phyloP scores from a whole-genome alignment of 2,888 invertebrate species.

The Stenurella melanura region DNA sequence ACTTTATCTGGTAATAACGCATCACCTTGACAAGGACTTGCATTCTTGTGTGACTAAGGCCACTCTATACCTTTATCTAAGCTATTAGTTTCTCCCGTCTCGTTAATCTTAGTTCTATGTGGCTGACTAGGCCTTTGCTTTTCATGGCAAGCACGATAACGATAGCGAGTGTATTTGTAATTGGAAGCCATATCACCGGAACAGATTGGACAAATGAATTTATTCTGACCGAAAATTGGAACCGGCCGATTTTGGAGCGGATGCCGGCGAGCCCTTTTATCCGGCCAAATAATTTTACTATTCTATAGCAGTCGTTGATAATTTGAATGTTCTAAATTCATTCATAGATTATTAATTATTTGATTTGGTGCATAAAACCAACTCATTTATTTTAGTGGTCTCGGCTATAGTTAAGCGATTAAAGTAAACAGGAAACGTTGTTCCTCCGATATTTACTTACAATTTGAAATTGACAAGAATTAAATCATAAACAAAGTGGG shows the following conservation, averaged over 20 bases:
- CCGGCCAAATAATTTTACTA: conserved; percentile 31
- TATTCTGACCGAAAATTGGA: conserved; percentile 43
- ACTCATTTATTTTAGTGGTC: background rate
- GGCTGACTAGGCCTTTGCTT: conserved; percentile 36
- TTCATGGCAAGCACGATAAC: conserved; percentile 27
- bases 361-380: background rate
- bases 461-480: no score
- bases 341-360: conserved; percentile 11
- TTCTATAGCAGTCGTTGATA: conserved; percentile 16
- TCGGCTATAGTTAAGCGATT: no score
- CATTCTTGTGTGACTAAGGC: conserved; percentile 1
- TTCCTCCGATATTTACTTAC: no score
- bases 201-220: conserved; percentile 42
- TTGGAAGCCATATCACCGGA: conserved; percentile 38
- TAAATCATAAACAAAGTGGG: no score
- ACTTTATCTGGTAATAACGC: background rate
- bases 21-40: background rate
- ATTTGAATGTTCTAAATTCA: background rate
- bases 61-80: conserved; percentile 8
- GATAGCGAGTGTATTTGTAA: conserved; percentile 32
- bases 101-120: conserved; percentile 30
- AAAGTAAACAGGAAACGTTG: no score
- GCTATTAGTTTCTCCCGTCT: conserved; percentile 20
- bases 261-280: conserved; percentile 27
- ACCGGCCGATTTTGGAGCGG: conserved; percentile 23